Evolutionary conservation across 2,888 invertebrate genomes (phyloP).

Genomic region (Drosophila mercatorum): DNA sequence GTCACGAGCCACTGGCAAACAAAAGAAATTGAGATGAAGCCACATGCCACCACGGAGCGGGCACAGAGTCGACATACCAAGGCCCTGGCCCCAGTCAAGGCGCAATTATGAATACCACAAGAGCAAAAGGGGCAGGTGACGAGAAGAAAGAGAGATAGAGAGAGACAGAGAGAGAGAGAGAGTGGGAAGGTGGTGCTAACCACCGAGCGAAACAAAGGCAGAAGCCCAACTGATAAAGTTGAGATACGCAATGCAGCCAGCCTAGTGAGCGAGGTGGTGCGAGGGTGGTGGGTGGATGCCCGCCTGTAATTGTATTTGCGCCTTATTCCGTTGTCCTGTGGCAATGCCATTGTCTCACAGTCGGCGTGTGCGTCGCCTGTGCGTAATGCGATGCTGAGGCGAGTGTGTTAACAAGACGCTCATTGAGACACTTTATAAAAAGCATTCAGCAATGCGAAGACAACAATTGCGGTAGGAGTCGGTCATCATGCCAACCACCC

Average conservation of each 20-base stretch:
- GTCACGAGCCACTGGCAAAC: slow-evolving; percentile 38
- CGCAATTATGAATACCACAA: slow-evolving; percentile 69
- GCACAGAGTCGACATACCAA: slow-evolving; percentile 47
- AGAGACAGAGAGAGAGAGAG: not conserved
- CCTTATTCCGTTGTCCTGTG: slow-evolving; percentile 45
- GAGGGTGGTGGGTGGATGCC: slow-evolving; percentile 21
- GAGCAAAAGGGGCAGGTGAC: not conserved
- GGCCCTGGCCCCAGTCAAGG: slow-evolving; percentile 26
- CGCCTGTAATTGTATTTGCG: slow-evolving; percentile 54
- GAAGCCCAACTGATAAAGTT: slow-evolving; percentile 3
- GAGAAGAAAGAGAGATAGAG: not conserved
- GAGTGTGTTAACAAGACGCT: slow-evolving; percentile 72
- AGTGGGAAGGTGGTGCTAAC: not conserved
- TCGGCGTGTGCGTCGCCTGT: slow-evolving; percentile 28
- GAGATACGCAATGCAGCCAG: slow-evolving; percentile 12
- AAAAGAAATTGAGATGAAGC: slow-evolving; percentile 48
- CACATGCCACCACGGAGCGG: slow-evolving; percentile 29
- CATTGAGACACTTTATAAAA: slow-evolving; percentile 70
- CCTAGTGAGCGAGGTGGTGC: not conserved
- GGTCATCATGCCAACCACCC: not conserved
- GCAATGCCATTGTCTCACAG: slow-evolving; percentile 42
- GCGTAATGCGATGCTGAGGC: slow-evolving; percentile 45
- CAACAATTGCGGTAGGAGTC: not conserved
- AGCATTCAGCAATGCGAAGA: slow-evolving; percentile 22
- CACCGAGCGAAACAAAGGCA: not conserved